Percentiles rank a stretch among this genome's conserved stretches.
phyloP scores from a whole-genome alignment of 92 coral and sea anemone genomes.

The Heliopora coerulea region DNA sequence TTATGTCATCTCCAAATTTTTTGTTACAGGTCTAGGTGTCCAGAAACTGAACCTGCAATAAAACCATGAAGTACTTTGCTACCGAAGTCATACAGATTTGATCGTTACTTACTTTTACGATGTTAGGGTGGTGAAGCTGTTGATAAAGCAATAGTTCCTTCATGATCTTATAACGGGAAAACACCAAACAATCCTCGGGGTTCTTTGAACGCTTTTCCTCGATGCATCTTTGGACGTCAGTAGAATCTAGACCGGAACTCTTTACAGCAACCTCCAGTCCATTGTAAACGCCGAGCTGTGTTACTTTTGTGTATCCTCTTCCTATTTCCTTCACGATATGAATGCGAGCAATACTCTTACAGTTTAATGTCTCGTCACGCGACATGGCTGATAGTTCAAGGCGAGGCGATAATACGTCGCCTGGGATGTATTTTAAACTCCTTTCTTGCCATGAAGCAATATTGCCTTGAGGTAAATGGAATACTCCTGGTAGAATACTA shows the following conservation, averaged over 20 bases:
- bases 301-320: conserved; percentile 81
- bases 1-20: too few species aligned
- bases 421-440: background rate
- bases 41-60: too few species aligned
- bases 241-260: conserved; percentile 62
- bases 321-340: conserved; percentile 58
- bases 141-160: conserved; percentile 84
- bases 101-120: conserved; percentile 66
- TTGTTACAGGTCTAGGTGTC: too few species aligned
- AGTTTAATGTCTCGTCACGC: conserved; percentile 36
- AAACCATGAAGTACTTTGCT: too few species aligned
- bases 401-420: background rate
- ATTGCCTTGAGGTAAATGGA: background rate
- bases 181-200: conserved; percentile 65
- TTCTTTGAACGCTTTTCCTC: conserved; percentile 31
- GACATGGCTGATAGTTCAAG: background rate
- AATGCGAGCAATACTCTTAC: conserved; percentile 66
- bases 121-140: conserved; percentile 73
- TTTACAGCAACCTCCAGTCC: conserved; percentile 72
- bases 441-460: conserved; percentile 14
- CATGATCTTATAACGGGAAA: conserved; percentile 80
- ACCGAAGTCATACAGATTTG: background rate
- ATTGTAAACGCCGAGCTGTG: conserved; percentile 63
- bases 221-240: conserved; percentile 71
- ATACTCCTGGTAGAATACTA: too few species aligned